phyloP scores from a whole-genome alignment of 2,888 invertebrate genomes.

The Diachrysia chrysitis region DNA sequence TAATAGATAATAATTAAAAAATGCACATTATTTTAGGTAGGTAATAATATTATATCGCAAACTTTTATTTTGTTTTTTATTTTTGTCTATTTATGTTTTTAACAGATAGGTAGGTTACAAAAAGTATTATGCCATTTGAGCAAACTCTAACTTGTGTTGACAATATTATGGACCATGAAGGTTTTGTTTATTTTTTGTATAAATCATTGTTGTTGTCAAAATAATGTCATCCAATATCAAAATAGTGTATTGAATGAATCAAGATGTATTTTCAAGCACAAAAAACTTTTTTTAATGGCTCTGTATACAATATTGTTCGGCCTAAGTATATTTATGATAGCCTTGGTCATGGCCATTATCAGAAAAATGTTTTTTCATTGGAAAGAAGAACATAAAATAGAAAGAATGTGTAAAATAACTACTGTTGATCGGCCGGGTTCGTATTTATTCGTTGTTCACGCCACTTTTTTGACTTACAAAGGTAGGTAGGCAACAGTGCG shows the following conservation, averaged over 20 bases:
- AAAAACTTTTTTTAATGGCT: slow-evolving; percentile 71
- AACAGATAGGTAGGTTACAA: no score
- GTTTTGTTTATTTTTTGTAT: slow-evolving; percentile 11
- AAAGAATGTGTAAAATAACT: slow-evolving; percentile 63
- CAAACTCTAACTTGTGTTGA: no score
- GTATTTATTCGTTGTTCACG: slow-evolving; percentile 19
- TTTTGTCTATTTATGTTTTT: no score
- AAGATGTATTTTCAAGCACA: slow-evolving; percentile 44
- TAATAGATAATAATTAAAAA: no score
- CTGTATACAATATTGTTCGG: slow-evolving; percentile 84
- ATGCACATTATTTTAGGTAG: no score
- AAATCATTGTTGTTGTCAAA: slow-evolving; percentile 34
- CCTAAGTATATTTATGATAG: slow-evolving; percentile 84
- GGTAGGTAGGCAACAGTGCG: neutral
- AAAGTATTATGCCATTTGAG: no score
- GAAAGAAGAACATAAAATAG: slow-evolving; percentile 82
- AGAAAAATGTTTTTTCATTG: slow-evolving; percentile 84
- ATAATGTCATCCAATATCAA: slow-evolving; percentile 39
- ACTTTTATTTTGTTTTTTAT: no score
- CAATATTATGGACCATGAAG: neutral
- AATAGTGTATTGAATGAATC: slow-evolving; percentile 31
- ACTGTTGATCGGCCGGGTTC: slow-evolving; percentile 77
- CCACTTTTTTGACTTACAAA: neutral
- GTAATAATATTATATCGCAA: no score
- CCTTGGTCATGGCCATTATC: slow-evolving; percentile 81